phyloP scores from a whole-genome alignment of 1,140 invertebrate genomes.

The Meteorus sp. region DNA sequence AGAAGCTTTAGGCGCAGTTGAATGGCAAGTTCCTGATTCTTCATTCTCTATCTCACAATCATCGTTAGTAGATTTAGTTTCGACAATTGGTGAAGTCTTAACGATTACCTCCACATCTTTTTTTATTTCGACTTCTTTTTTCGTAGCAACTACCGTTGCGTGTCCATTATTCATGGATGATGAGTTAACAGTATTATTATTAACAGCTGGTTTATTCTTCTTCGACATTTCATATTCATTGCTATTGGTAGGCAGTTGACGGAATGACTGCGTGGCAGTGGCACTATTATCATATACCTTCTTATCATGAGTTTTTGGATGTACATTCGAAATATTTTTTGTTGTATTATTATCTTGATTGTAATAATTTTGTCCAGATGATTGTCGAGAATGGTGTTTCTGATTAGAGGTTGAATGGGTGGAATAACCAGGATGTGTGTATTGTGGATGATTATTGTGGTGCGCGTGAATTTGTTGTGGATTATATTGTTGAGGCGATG shows the following conservation, averaged over 20 bases:
- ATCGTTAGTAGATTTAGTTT: neutral
- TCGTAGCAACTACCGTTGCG: neutral
- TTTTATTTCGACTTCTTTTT: neutral
- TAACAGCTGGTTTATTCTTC: slow-evolving; percentile 2
- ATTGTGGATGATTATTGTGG: slow-evolving; percentile 32
- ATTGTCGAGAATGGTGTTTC: slow-evolving; percentile 39
- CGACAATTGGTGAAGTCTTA: neutral
- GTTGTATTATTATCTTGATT: slow-evolving; percentile 15
- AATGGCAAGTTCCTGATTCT: too few relatives aligned
- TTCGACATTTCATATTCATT: slow-evolving; percentile 2
- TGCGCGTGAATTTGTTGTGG: slow-evolving; percentile 32
- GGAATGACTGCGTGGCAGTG: slow-evolving; percentile 16
- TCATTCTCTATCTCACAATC: neutral
- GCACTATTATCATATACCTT: slow-evolving; percentile 1
- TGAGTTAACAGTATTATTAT: neutral
- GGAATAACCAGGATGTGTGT: slow-evolving; percentile 33
- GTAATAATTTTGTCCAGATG: slow-evolving; percentile 21
- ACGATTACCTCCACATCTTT: neutral
- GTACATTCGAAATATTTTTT: neutral
- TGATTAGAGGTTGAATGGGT: slow-evolving; percentile 31
- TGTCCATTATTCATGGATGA: neutral
- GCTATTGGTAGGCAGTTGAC: slow-evolving; percentile 10
- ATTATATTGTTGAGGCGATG: slow-evolving; percentile 30
- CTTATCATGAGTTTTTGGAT: slow-evolving; percentile 11
- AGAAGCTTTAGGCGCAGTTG: too few relatives aligned